phyloP scores from a whole-genome alignment of 1,140 invertebrate species.

The Dendrolimus punctatus region DNA sequence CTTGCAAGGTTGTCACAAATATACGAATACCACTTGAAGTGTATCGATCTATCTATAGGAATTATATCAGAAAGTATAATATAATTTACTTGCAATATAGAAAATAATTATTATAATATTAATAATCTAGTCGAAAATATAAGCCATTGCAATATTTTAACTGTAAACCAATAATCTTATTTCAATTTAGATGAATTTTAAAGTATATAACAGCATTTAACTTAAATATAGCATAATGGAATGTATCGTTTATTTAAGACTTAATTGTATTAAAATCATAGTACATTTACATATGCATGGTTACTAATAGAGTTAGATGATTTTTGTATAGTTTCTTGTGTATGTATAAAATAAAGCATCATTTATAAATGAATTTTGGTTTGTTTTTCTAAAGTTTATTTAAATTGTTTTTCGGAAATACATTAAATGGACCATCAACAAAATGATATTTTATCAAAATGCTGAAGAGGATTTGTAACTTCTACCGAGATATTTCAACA shows the following conservation, averaged over 20 bases:
- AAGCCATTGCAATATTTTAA: constrained; percentile 65
- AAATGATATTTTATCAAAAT: no score
- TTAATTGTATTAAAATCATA: no score
- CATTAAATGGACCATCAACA: no score
- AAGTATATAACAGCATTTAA: background rate
- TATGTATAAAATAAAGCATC: constrained; percentile 26
- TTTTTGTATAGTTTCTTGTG: constrained; percentile 43
- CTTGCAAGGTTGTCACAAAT: no score
- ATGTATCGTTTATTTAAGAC: no score
- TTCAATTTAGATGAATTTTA: constrained; percentile 10
- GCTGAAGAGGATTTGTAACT: no score
- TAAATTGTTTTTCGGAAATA: no score
- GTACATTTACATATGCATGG: no score
- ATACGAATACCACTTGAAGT: no score
- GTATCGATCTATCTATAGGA: background rate
- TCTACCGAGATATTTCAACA: no score
- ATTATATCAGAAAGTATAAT: constrained; percentile 7
- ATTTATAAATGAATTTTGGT: constrained; percentile 10
- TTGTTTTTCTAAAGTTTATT: constrained; percentile 13
- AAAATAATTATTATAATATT: constrained; percentile 55
- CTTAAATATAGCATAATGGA: constrained; percentile 12
- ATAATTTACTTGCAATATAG: constrained; percentile 38
- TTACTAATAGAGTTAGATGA: constrained; percentile 40
- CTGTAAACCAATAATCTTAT: constrained; percentile 24
- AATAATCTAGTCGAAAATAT: constrained; percentile 64